These are phyloP conservation scores for Phenganax stokvisi DNA, from an alignment of 92 coral and sea anemone species.

Conservation along the genomic window DNA sequence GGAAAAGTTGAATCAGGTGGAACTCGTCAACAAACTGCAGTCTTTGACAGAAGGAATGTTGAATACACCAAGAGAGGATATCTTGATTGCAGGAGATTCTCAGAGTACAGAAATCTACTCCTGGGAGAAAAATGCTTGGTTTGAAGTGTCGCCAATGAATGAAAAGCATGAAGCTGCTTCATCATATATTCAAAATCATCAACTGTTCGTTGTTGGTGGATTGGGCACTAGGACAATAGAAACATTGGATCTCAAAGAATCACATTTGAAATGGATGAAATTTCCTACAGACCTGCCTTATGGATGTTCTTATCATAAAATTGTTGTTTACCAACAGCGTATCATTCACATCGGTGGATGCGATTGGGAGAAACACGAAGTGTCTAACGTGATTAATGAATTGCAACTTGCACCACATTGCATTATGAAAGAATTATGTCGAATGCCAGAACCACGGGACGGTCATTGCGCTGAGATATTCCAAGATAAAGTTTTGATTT, in stretches of 20 bases:
- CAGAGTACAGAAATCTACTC: constrained; percentile 1
- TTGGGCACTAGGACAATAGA: not conserved
- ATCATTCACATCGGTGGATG: constrained; percentile 3
- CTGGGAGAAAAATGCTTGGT: constrained; percentile 15
- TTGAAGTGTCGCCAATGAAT: not conserved
- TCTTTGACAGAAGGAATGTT: not conserved
- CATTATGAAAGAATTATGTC: not conserved
- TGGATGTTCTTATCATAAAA: constrained; percentile 4
- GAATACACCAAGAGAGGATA: constrained; percentile 1
- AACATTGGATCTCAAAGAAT: not conserved
- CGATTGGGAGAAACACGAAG: not conserved
- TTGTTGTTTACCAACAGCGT: not conserved
- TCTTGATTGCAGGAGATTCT: not conserved
- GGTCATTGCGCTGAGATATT: not conserved
- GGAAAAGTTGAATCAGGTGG: not conserved
- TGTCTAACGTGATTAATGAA: not conserved
- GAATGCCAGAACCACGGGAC: not conserved
- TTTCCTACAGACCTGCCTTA: constrained; percentile 12
- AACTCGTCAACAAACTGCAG: not conserved
- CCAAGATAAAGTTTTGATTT: not conserved
- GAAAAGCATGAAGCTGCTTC: not conserved
- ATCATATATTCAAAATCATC: not conserved
- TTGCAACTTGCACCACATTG: not conserved
- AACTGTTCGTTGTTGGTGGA: not conserved
- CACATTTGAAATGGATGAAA: constrained; percentile 13